These are phyloP conservation scores for Microcebus griseorufus DNA, from an alignment of 2,113 vertebrate species.

Conservation along the genomic window DNA sequence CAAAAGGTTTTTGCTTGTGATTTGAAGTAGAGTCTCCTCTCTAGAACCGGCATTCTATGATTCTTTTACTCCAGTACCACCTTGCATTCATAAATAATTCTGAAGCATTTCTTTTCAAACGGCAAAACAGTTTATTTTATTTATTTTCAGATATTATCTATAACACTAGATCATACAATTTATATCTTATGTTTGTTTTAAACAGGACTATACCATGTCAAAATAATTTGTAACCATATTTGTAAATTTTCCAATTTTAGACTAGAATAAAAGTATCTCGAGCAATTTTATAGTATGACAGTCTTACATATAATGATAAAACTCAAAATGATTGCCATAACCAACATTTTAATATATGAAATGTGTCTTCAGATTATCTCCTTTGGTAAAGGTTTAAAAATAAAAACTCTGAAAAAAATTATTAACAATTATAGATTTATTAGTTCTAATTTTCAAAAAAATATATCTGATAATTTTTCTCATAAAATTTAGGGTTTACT, in stretches of 20 bases:
- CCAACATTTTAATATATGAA: not conserved
- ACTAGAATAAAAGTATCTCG: not conserved
- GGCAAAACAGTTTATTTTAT: not conserved
- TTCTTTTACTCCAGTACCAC: not conserved
- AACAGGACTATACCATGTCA: not conserved
- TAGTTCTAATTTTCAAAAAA: conserved; percentile 3
- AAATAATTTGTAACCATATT: not conserved
- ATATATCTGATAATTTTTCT: not conserved
- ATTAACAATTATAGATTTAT: not conserved
- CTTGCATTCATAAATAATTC: not conserved
- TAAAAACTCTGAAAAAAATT: not conserved
- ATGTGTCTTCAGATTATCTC: not conserved
- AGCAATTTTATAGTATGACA: not conserved
- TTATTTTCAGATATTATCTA: not conserved
- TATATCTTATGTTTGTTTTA: not conserved
- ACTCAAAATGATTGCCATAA: not conserved
- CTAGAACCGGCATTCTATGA: not conserved
- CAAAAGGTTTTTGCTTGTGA: not conserved
- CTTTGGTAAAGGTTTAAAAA: not conserved
- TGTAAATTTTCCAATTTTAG: not conserved
- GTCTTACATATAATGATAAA: not conserved
- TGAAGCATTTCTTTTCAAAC: not conserved
- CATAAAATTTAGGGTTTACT: not conserved
- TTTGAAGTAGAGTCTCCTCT: not conserved
- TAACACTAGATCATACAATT: not conserved